Conservation (phyloP, 2,888 invertebrate species). For the Trichacis sp. region DNA sequence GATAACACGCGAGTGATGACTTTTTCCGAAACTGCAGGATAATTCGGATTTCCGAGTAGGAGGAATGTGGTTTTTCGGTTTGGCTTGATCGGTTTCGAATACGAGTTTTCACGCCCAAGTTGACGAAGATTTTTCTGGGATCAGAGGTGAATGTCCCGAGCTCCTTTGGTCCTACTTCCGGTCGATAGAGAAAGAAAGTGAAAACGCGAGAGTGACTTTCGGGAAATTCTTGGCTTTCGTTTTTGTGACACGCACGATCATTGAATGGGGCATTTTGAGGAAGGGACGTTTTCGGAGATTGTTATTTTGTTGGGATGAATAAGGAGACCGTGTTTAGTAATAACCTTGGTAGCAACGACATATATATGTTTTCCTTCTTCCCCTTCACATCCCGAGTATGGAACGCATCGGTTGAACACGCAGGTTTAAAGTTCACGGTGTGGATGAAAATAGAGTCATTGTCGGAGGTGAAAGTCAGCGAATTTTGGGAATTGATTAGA, state of each 20-base stretch:
- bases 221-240: constrained; percentile 18
- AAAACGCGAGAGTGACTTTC: constrained; percentile 36
- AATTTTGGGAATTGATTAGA: too few species aligned
- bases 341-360: not conserved
- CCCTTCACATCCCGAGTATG: not conserved
- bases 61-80: too few species aligned
- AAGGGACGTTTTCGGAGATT: not conserved
- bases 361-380: not conserved
- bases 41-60: too few species aligned
- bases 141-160: constrained; percentile 4
- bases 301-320: not conserved
- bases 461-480: too few species aligned
- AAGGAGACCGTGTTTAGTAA: not conserved
- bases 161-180: not conserved
- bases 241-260: too few species aligned
- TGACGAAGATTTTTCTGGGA: too few species aligned
- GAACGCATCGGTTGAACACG: not conserved
- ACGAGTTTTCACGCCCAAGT: too few species aligned
- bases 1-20: too few species aligned
- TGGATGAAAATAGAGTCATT: too few species aligned
- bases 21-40: too few species aligned
- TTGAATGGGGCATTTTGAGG: too few species aligned
- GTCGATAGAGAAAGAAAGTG: constrained; percentile 32
- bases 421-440: not conserved
- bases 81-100: too few species aligned